phyloP scores from a whole-genome alignment of 2,888 invertebrate species.

The Lepas anatifera region DNA sequence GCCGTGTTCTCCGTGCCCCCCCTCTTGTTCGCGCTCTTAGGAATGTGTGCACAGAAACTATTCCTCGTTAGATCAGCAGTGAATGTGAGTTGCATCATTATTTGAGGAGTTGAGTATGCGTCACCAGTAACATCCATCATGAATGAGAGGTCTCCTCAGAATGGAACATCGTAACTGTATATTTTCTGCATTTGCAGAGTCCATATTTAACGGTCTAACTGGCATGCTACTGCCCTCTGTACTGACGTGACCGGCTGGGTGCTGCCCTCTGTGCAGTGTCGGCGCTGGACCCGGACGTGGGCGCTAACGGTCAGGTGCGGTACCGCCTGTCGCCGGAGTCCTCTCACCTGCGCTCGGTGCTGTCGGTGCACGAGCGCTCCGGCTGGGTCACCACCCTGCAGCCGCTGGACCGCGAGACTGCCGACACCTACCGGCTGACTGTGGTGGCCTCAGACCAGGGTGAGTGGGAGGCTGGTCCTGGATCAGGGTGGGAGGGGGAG shows the following conservation, averaged over 20 bases:
- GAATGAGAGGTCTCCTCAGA: no score
- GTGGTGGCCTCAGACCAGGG: constrained; percentile 85
- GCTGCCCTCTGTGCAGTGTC: constrained; percentile 17
- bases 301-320: constrained; percentile 23
- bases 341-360: constrained; percentile 17
- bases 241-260: neutral
- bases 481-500: no score
- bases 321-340: constrained; percentile 22
- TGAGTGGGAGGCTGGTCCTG: constrained; percentile 37
- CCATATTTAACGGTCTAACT: no score
- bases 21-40: no score
- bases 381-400: constrained; percentile 74
- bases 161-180: no score
- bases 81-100: no score
- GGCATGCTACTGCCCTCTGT: neutral
- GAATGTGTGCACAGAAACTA: no score
- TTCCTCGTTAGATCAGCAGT: no score
- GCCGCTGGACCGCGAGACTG: constrained; percentile 67
- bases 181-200: no score
- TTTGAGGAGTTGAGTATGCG: no score
- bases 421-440: constrained; percentile 56
- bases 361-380: constrained; percentile 49
- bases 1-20: no score
- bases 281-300: constrained; percentile 20
- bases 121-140: no score